These are phyloP conservation scores for Ctenodactylus gundi DNA, from an alignment of 2,113 vertebrate genomes.

Conservation along the genomic window DNA sequence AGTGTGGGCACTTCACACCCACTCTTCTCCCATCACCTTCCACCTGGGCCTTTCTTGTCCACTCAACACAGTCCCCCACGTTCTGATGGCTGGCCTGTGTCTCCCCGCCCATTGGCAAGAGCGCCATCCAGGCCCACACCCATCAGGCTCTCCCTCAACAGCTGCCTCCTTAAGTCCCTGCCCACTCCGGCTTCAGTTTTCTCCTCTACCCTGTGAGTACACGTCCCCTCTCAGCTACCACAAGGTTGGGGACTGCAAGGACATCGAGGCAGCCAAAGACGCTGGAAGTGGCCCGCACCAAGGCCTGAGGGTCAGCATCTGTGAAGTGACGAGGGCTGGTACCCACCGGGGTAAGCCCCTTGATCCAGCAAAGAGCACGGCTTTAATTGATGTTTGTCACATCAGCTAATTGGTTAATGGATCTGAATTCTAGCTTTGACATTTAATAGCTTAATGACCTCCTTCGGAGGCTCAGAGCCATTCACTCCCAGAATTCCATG, in stretches of 20 bases:
- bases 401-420: not conserved
- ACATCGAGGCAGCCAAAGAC: not conserved
- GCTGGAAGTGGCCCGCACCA: not conserved
- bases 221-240: not conserved
- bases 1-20: rapidly evolving
- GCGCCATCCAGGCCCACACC: not conserved
- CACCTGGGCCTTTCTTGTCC: not conserved
- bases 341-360: not conserved
- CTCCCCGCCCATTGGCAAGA: not conserved
- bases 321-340: not conserved
- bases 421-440: not conserved
- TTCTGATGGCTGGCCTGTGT: no score
- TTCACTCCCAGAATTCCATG: not conserved
- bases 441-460: not conserved
- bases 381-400: not conserved
- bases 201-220: not conserved
- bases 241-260: not conserved
- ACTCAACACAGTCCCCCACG: not conserved
- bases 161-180: not conserved
- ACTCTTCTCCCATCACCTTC: not conserved
- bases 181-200: not conserved
- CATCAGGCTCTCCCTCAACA: not conserved
- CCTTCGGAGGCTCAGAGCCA: not conserved
- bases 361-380: not conserved
- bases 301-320: not conserved